Evolutionary conservation across 2,113 vertebrate genomes (phyloP).

Genomic region (Ellobius talpinus): DNA sequence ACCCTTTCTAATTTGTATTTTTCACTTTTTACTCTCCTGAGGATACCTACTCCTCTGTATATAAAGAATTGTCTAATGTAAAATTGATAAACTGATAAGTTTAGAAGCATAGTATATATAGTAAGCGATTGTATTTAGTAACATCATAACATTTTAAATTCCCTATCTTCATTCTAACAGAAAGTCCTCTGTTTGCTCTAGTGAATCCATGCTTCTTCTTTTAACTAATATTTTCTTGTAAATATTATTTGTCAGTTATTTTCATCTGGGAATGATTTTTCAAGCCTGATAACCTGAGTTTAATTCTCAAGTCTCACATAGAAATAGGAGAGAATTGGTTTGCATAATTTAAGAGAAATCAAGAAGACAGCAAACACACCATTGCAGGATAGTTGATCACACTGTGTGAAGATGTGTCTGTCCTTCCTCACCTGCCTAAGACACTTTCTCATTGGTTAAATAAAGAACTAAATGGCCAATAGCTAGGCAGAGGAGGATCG

Average conservation of each 20-base stretch:
- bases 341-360: not conserved
- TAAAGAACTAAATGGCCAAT: not conserved
- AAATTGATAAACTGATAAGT: not conserved
- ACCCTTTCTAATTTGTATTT: not conserved
- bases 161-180: not conserved
- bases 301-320: too few species aligned
- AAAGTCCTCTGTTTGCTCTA: slow-evolving; percentile 36
- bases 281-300: not conserved
- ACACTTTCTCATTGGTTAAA: not conserved
- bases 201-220: slow-evolving; percentile 44
- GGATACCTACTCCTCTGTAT: not conserved
- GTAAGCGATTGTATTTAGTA: not conserved
- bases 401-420: not conserved
- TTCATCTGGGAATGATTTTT: not conserved
- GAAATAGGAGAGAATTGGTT: not conserved
- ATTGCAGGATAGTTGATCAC: not conserved
- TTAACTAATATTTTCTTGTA: slow-evolving; percentile 57
- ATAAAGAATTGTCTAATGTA: not conserved
- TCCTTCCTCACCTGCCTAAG: not conserved
- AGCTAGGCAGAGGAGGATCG: not conserved
- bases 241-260: not conserved
- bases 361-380: not conserved
- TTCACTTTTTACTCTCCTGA: not conserved
- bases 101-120: not conserved
- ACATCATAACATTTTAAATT: not conserved